Base-by-base conservation (phyloP, 2,797 vertebrate species). In the Gobionotothen gibberifrons region DNA sequence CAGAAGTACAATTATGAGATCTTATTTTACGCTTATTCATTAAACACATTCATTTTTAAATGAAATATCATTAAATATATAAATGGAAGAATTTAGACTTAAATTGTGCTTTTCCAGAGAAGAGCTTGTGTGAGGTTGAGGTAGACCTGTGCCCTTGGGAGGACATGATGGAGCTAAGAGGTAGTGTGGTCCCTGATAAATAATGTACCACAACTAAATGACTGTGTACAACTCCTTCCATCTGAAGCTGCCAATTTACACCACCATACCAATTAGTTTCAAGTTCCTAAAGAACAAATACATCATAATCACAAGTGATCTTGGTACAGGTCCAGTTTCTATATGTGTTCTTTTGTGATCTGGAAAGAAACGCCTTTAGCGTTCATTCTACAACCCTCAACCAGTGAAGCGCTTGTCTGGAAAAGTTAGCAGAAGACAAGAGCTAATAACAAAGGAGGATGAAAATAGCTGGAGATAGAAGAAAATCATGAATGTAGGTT, bases 71-170 rank as follows among this genome's bases (percentile, higher is more conserved):
- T 65, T 44, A 69, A 77, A 69, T 44, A 74, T 72, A 17, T 86
- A 74, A 68, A 29, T 65, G 40, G 46, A 53, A 46, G 72, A 39
- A 76, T 69, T 42, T 59, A 55, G 69, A 81, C 29, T 70, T 77
- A 65, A 49, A 47, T 83, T 68, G 72, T 71, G 32, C 77, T 79
- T 88, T 89, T 86, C 85, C 87, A 92, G 87, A 92, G 60, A 90
- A 83, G 82, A 66, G 83, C 78, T 83, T 62, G 42, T 47, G 72
- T 58, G 53, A 61, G 61, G 57, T 58, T 74, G 63, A 85, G 62
- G 52, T 36, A 47, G 53, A 58, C 42, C 48, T 61, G 53, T 64
- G 65, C 66, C 29, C 42, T 19, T 0, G 5, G 5, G 55, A 64
- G 54, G 32, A 56, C 74, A 72, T 21, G 56, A 71, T n/a, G 58